These are phyloP conservation scores for Agonopterix arenella DNA, from an alignment of 2,888 invertebrate species.

Conservation along the genomic window DNA sequence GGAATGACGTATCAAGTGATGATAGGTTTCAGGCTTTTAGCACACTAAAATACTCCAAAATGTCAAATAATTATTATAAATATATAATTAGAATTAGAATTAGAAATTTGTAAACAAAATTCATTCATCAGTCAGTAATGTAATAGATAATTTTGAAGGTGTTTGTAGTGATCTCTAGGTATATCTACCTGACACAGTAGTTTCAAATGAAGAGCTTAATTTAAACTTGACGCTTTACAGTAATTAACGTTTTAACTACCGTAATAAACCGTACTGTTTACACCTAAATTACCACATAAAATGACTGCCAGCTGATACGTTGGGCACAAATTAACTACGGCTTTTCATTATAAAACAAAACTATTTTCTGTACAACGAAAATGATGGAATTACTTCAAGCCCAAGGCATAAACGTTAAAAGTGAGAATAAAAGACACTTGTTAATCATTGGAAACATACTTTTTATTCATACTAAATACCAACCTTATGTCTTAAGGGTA, in stretches of 20 bases:
- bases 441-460: constrained; percentile 26
- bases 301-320: neutral
- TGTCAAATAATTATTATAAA: no score
- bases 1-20: no score
- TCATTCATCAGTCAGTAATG: no score
- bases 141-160: no score
- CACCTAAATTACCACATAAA: neutral
- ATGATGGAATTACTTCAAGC: neutral
- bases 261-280: neutral
- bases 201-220: neutral
- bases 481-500: constrained; percentile 11
- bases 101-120: no score
- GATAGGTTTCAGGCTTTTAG: no score
- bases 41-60: no score
- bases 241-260: neutral
- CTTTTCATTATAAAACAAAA: neutral
- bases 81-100: no score
- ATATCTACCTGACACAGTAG: neutral
- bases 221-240: neutral
- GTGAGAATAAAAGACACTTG: constrained; percentile 34
- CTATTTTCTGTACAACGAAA: no score
- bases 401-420: constrained; percentile 26
- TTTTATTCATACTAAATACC: neutral
- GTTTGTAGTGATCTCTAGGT: neutral
- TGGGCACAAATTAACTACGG: neutral